phyloP scores from a whole-genome alignment of 2,888 invertebrate genomes.

The Prostheceraeus crozeri region DNA sequence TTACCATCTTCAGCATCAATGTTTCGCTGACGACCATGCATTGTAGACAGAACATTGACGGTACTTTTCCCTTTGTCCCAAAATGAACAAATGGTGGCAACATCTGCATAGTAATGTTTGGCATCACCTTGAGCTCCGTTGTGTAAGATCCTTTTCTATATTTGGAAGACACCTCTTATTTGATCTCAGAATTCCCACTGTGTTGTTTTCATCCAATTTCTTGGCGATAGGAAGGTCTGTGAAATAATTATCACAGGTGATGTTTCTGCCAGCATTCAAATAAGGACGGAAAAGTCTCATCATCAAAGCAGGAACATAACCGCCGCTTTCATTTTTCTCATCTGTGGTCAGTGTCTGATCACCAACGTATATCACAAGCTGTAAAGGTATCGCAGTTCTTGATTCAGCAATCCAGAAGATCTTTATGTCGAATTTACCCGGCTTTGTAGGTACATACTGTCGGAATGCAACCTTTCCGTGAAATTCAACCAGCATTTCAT shows the following conservation, averaged over 20 bases:
- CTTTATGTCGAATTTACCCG: no score
- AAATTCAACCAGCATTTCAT: no score
- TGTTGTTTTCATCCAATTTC: neutral
- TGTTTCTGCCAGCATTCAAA: neutral
- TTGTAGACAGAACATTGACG: slow-evolving; percentile 13
- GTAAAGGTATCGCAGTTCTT: no score
- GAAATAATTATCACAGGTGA: slow-evolving; percentile 1
- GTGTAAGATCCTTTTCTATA: neutral
- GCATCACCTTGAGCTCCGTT: neutral
- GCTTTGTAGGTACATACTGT: no score
- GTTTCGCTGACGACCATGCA: slow-evolving; percentile 13
- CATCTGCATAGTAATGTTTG: slow-evolving; percentile 4
- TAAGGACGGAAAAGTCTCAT: no score
- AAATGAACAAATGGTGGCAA: slow-evolving; percentile 5
- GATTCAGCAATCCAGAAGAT: no score
- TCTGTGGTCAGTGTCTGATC: no score
- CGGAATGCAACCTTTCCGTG: no score
- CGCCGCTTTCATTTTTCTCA: neutral
- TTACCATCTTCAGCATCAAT: neutral
- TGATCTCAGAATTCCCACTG: neutral
- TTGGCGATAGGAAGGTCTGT: neutral
- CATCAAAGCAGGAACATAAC: slow-evolving; percentile 5
- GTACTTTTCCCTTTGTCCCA: slow-evolving; percentile 23
- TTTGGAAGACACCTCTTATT: neutral
- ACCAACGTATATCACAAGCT: no score